Base-by-base conservation (phyloP, 2,888 invertebrate species). In the Axea sp. region DNA sequence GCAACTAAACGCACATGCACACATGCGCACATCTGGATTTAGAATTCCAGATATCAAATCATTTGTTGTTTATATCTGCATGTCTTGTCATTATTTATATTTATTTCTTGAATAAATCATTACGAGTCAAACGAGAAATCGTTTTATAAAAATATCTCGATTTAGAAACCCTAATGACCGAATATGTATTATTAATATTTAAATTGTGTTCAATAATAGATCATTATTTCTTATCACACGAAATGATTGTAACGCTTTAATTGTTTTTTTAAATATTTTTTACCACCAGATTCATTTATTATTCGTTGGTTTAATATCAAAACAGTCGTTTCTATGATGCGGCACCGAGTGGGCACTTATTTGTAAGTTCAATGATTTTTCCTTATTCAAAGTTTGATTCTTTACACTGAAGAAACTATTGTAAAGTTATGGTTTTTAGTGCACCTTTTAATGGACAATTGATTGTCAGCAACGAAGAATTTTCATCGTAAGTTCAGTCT, bases 1-100 rank as follows among this genome's bases (percentile, higher is more conserved):
- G 45, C 26, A 31, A 45, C 43, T 45, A 59, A 59, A 59, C 15
- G 45, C 59, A 59, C 59, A 33, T 14, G 43, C 35, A 33, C 59
- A 9, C 41, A 26, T 8, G 51, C 51, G 12, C 53, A 53, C 37
- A 53, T 17, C 3, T 31, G n/a, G n/a, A 31, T 19, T 11, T 31
- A 9, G 47, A 19, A 28, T 28, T 15, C 15, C 28, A 45, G 28
- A 37, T 37, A 12, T 8, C 12, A n/a, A 15, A 19, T 43, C 28
- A 51, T 51, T 51, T 37, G 15, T 55, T 11, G 24, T 55, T 55
- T 5, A 28, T 24, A 37, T 41, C 17, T 22, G 55, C 55, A 55
- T 55, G 55, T 41, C 15, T 35, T 14, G 35, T 35, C 14, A 35
- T 53, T 39, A 28, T 39, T 15, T 28, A 11, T 53, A 53, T 53